These are phyloP conservation scores for Mormoops blainvillei DNA, from an alignment of 2,113 vertebrate species.

Conservation along the genomic window DNA sequence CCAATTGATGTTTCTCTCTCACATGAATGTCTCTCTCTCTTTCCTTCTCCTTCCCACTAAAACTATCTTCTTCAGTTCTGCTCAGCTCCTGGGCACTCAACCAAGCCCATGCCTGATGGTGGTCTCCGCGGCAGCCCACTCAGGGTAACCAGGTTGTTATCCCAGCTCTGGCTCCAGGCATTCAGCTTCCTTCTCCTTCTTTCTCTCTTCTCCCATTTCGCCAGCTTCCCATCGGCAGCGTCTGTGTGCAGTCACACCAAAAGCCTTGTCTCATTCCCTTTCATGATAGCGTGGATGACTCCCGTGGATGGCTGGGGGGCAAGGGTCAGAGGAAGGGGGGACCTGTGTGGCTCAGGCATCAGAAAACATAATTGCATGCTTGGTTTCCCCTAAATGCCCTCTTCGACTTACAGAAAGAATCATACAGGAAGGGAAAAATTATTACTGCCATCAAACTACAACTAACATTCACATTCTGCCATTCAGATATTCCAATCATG, in stretches of 20 bases:
- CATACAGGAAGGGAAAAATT: neutral
- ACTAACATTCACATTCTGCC: neutral
- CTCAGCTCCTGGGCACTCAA: neutral
- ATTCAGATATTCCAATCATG: neutral
- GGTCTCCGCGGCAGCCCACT: neutral
- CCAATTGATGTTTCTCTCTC: too few relatives aligned
- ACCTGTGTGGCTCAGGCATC: neutral
- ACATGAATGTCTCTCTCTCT: too few relatives aligned
- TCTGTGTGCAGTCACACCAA: neutral
- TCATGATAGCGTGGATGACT: neutral
- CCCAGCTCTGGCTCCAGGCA: neutral
- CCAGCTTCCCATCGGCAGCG: neutral
- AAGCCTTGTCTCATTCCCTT: neutral
- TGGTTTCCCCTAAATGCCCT: neutral
- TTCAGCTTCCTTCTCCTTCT: neutral
- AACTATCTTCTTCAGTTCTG: neutral
- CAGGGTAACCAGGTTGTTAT: neutral
- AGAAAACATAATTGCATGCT: neutral
- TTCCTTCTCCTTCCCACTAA: neutral
- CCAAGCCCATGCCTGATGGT: too few relatives aligned
- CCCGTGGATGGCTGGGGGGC: neutral
- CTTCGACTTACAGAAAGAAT: neutral
- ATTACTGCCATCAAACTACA: neutral
- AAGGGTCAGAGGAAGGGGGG: neutral
- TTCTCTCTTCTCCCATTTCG: neutral